Conservation (phyloP, 2,888 invertebrate species). For the Drosophila stalkeri region DNA sequence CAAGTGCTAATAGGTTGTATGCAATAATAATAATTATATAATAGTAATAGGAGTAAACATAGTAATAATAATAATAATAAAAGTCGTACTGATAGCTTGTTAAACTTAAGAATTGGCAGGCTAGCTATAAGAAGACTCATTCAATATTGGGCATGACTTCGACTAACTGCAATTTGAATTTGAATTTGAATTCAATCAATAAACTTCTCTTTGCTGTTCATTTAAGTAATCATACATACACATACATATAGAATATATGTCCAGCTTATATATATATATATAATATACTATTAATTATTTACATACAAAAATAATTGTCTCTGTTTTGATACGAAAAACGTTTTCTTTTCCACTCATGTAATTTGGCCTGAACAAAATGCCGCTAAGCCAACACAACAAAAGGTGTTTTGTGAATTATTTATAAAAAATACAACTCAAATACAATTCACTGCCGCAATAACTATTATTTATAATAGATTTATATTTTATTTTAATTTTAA, state of each 20-base stretch:
- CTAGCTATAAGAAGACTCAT: constrained; percentile 75
- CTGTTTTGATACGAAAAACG: constrained; percentile 37
- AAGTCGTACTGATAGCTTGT: constrained; percentile 32
- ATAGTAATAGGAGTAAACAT: constrained; percentile 18
- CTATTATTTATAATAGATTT: constrained; percentile 16
- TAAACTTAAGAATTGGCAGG: constrained; percentile 69
- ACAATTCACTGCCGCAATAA: constrained; percentile 49
- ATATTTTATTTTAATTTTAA: neutral
- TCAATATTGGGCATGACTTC: constrained; percentile 62
- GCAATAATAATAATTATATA: constrained; percentile 23
- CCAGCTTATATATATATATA: constrained; percentile 27
- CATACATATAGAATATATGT: constrained; percentile 27
- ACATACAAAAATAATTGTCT: constrained; percentile 64
- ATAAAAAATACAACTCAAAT: constrained; percentile 48
- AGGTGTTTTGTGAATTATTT: constrained; percentile 48
- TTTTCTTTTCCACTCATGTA: constrained; percentile 34
- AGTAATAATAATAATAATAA: constrained; percentile 24
- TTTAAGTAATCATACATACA: constrained; percentile 45
- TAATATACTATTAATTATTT: constrained; percentile 39
- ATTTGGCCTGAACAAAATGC: constrained; percentile 54
- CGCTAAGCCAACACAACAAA: constrained; percentile 61
- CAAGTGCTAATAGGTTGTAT: constrained; percentile 16
- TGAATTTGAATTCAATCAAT: constrained; percentile 32
- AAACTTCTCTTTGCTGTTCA: constrained; percentile 12
- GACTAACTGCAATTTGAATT: constrained; percentile 52